phyloP scores from a whole-genome alignment of 2,888 invertebrate genomes.

The Hirudinaria manillensis region DNA sequence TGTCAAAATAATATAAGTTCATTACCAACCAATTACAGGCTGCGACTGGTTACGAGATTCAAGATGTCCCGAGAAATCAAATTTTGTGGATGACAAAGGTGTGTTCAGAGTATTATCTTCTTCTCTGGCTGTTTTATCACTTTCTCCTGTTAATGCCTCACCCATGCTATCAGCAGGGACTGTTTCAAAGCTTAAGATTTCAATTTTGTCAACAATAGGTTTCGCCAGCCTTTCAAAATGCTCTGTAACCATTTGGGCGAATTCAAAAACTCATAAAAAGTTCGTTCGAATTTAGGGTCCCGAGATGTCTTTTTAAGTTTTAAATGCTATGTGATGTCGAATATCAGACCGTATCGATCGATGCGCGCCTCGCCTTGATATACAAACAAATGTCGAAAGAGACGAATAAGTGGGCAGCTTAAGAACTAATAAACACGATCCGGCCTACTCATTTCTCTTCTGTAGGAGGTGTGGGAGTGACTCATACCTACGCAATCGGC shows the following conservation, averaged over 20 bases:
- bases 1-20: neutral
- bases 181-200: slow-evolving; percentile 16
- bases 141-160: neutral
- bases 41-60: neutral
- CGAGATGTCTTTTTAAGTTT: too few relatives aligned
- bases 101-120: slow-evolving; percentile 3
- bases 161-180: neutral
- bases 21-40: neutral
- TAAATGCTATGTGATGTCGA: too few relatives aligned
- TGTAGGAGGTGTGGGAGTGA: slow-evolving; percentile 5
- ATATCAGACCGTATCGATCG: too few relatives aligned
- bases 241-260: too few relatives aligned
- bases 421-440: neutral
- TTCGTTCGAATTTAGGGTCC: too few relatives aligned
- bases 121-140: neutral
- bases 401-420: neutral
- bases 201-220: slow-evolving; percentile 10
- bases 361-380: too few relatives aligned
- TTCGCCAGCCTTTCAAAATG: neutral
- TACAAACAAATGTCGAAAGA: neutral
- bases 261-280: too few relatives aligned
- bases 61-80: slow-evolving; percentile 2
- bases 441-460: slow-evolving; percentile 7
- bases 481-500: slow-evolving; percentile 2
- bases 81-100: neutral